A percentile compares a stretch with the other conserved stretches of the same genome.
phyloP scores from a whole-genome alignment of 1,140 invertebrate species.

The Drosophila arizonae region DNA sequence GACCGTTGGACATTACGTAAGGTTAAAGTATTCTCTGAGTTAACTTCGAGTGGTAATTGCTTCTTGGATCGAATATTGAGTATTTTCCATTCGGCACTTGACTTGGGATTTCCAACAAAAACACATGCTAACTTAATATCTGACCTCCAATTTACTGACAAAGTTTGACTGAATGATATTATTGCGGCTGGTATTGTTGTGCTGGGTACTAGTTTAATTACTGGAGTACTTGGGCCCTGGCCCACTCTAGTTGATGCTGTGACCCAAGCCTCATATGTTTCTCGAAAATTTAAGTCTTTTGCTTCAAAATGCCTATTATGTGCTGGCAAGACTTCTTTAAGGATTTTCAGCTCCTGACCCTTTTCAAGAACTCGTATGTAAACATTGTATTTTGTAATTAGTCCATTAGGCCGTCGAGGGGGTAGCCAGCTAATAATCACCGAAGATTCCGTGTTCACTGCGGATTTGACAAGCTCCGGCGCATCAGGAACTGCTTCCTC shows the following conservation, averaged over 20 bases:
- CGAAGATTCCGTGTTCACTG: constrained; percentile 87
- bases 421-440: constrained; percentile 91
- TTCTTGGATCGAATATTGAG: constrained; percentile 61
- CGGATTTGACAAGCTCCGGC: constrained; percentile 89
- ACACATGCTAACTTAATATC: constrained; percentile 85
- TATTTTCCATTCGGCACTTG: constrained; percentile 84
- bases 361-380: constrained; percentile 86
- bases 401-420: constrained; percentile 88
- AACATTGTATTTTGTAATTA: constrained; percentile 89
- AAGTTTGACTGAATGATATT: constrained; percentile 85
- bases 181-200: constrained; percentile 85
- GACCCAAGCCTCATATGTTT: constrained; percentile 87
- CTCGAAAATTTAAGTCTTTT: constrained; percentile 84
- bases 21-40: constrained; percentile 85
- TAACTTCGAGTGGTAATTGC: constrained; percentile 82
- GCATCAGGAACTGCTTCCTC: constrained; percentile 89
- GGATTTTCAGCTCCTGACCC: constrained; percentile 73
- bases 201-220: constrained; percentile 84
- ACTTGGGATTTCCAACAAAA: constrained; percentile 85
- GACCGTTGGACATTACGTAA: constrained; percentile 85
- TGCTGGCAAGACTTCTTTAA: constrained; percentile 79
- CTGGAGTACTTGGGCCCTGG: constrained; percentile 85
- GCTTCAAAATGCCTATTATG: constrained; percentile 85
- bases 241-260: constrained; percentile 86
- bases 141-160: constrained; percentile 84